These are phyloP conservation scores for Bombycilla garrulus DNA, from an alignment of 2,113 vertebrate species.

Conservation along the genomic window DNA sequence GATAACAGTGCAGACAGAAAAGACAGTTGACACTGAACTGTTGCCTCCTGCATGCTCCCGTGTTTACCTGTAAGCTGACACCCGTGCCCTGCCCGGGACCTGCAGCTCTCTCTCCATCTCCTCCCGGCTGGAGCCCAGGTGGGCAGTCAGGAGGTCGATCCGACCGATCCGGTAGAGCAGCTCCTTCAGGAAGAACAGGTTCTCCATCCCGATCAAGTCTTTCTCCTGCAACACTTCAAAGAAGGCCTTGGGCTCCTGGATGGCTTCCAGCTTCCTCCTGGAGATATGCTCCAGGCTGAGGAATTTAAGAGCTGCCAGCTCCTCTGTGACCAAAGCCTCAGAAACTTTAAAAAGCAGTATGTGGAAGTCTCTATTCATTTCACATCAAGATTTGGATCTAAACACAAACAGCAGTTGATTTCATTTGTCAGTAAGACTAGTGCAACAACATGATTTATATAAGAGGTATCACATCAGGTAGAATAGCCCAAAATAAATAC, in stretches of 20 bases:
- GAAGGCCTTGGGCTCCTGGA: constrained; percentile 48
- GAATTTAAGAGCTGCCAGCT: constrained; percentile 70
- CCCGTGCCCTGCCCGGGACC: neutral
- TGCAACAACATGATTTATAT: neutral
- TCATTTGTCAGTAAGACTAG: neutral
- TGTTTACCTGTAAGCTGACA: constrained; percentile 71
- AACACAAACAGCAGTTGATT: neutral
- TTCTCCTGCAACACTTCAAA: constrained; percentile 57
- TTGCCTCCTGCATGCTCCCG: no score
- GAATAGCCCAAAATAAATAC: neutral
- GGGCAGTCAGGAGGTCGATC: constrained; percentile 38
- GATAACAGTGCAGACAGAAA: neutral
- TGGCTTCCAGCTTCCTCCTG: constrained; percentile 50
- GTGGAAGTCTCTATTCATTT: constrained; percentile 9
- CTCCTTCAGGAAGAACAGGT: constrained; percentile 69
- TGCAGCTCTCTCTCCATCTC: constrained; percentile 50
- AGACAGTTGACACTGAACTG: neutral
- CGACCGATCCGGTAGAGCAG: constrained; percentile 61
- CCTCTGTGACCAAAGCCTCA: constrained; percentile 45
- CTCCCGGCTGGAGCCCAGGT: neutral
- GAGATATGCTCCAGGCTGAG: constrained; percentile 61
- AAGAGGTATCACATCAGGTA: neutral
- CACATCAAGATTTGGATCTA: constrained; percentile 19
- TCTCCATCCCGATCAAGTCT: neutral
- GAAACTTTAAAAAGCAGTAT: constrained; percentile 54